Percentiles rank a stretch among this genome's conserved stretches.
Conservation (phyloP, 2,888 invertebrate genomes). For the Nemoura dubitans region DNA sequence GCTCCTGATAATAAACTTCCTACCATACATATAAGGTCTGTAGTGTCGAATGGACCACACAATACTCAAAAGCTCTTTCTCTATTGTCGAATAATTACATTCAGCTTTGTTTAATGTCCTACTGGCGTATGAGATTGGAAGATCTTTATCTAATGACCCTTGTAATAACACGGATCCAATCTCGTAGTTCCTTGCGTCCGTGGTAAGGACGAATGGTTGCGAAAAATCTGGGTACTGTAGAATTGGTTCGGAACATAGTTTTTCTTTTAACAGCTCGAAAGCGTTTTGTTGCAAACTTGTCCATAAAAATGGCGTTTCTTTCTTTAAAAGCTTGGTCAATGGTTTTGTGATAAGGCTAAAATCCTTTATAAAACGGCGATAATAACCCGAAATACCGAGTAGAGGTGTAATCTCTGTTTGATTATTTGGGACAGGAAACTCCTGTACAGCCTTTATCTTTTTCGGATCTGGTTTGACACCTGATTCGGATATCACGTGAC, state of each 20-base stretch:
- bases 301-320: constrained; percentile 25
- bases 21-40: constrained; percentile 54
- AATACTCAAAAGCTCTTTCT: constrained; percentile 54
- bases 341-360: constrained; percentile 44
- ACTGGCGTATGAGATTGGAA: constrained; percentile 55
- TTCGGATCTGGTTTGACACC: constrained; percentile 49
- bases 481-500: constrained; percentile 43
- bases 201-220: constrained; percentile 54
- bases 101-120: constrained; percentile 53
- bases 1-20: constrained; percentile 54
- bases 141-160: constrained; percentile 50
- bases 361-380: constrained; percentile 46
- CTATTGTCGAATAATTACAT: constrained; percentile 53
- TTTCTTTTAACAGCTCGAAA: constrained; percentile 47
- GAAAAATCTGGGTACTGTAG: constrained; percentile 55
- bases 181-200: constrained; percentile 54
- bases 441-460: constrained; percentile 46
- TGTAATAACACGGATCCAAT: constrained; percentile 54
- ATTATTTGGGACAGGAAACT: constrained; percentile 45
- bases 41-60: constrained; percentile 54
- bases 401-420: constrained; percentile 36
- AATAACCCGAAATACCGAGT: constrained; percentile 44
- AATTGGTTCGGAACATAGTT: constrained; percentile 47
- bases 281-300: constrained; percentile 12
- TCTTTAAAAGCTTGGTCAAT: constrained; percentile 31